Evolutionary conservation across 2,113 vertebrate species (phyloP).

Genomic region (Platichthys stellatus): DNA sequence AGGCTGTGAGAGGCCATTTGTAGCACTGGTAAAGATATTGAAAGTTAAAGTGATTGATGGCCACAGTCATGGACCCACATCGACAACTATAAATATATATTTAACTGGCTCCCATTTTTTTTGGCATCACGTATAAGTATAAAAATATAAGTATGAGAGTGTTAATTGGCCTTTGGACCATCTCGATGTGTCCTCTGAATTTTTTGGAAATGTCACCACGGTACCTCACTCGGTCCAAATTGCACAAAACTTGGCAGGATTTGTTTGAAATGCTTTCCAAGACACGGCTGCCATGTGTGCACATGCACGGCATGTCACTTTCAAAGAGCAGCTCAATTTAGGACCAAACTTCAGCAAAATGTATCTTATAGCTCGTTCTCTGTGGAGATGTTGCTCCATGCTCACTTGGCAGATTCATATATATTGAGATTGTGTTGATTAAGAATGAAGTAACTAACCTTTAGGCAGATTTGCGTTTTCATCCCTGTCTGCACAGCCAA

Average conservation of each 20-base stretch:
- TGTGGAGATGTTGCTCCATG: not conserved
- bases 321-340: conserved; percentile 19
- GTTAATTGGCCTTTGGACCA: conserved; percentile 26
- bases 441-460: not conserved
- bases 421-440: not conserved
- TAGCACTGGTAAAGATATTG: conserved; percentile 24
- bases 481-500: not conserved
- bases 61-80: conserved; percentile 18
- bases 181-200: conserved; percentile 23
- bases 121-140: conserved; percentile 4
- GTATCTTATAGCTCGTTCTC: not conserved
- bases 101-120: conserved; percentile 24
- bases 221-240: conserved; percentile 11
- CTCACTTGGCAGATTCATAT: not conserved
- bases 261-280: conserved; percentile 7
- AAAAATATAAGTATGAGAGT: not conserved
- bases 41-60: conserved; percentile 48
- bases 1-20: conserved; percentile 26
- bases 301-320: conserved; percentile 6
- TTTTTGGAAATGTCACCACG: conserved; percentile 29
- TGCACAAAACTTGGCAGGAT: conserved; percentile 24
- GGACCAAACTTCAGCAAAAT: not conserved
- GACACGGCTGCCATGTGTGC: conserved; percentile 1
- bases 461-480: not conserved
- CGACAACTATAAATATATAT: conserved; percentile 32